Base-by-base conservation (phyloP, 2,113 vertebrate species). In the Sphyrna mokarran region DNA sequence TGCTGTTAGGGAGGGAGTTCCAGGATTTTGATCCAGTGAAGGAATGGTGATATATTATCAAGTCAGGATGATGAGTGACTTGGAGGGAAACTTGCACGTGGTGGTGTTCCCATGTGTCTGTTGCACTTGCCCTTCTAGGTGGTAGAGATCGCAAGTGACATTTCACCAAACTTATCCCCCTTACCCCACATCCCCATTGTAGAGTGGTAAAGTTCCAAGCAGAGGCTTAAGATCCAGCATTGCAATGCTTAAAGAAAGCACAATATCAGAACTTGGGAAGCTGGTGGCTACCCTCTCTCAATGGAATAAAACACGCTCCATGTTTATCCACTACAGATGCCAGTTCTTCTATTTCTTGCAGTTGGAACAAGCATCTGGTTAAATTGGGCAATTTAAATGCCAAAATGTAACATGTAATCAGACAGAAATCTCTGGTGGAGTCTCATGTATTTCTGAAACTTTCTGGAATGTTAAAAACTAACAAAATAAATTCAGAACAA, bases 401-500 rank as follows among this genome's bases (percentile, higher is more conserved):
- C 61, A 66, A 91, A 61, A 37, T 66, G 89, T 11, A 93, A 63
- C 89, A 68, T 37, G 61, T 43, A 93, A 93, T 93, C 3, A 37
- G 89, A 68, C 61, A 66, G 61, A 68, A 93, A 68, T 68, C 61
- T 66, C 61, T 68, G 61, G 61, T 93, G 89, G 61, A 66, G 63
- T 68, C 89, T 93, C n/a, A 93, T 66, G 66, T 93, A 93, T 93
- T 93, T 93, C 89, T 66, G 61, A 37, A 93, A 93, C 89, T 10
- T 93, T 66, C 89, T 37, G 89, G 89, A 93, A 93, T 93, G n/a
- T 66, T 22, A 66, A 37, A 91, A 91, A 66, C 66, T 37, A 91
- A 22, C 89, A 95, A 70, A 72, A 48, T 29, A 23, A 72, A 70
- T 54, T 48, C 66, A 70, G 22, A 72, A 95, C 48, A 95, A 72